Evolutionary conservation across 2,888 invertebrate species (phyloP).

Genomic region (Epirrhoe alternata): DNA sequence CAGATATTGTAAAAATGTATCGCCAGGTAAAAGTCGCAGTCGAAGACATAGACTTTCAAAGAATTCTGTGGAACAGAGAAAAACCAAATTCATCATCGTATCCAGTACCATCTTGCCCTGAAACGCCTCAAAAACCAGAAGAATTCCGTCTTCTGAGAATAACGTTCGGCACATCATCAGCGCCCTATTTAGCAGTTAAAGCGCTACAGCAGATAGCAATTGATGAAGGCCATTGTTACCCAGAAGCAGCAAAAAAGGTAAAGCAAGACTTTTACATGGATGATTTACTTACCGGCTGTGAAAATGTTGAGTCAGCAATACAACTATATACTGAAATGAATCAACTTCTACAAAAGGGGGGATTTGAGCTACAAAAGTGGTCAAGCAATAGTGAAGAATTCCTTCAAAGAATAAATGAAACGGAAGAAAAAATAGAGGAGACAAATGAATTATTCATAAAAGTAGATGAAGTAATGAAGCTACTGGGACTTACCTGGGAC

Average conservation of each 20-base stretch:
- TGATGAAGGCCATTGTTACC: neutral
- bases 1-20: too few relatives aligned
- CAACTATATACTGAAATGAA: neutral
- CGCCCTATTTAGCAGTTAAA: conserved; percentile 3
- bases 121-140: neutral
- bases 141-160: neutral
- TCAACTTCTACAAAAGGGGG: neutral
- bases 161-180: conserved; percentile 6
- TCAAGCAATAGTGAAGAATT: neutral
- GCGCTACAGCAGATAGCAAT: conserved; percentile 1
- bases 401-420: neutral
- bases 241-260: conserved; percentile 1
- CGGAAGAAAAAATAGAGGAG: neutral
- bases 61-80: too few relatives aligned
- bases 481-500: conserved; percentile 7
- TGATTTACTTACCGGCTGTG: neutral
- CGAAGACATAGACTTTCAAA: too few relatives aligned
- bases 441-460: neutral
- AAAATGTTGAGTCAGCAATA: conserved; percentile 1
- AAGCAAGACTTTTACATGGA: conserved; percentile 2
- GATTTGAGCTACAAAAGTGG: conserved; percentile 3
- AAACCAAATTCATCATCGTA: too few relatives aligned
- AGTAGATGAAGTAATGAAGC: conserved; percentile 2
- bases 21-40: too few relatives aligned
- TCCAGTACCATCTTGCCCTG: too few relatives aligned